Evolutionary conservation across 1,140 invertebrate species (phyloP).

Genomic region (Heliothis subflexa): DNA sequence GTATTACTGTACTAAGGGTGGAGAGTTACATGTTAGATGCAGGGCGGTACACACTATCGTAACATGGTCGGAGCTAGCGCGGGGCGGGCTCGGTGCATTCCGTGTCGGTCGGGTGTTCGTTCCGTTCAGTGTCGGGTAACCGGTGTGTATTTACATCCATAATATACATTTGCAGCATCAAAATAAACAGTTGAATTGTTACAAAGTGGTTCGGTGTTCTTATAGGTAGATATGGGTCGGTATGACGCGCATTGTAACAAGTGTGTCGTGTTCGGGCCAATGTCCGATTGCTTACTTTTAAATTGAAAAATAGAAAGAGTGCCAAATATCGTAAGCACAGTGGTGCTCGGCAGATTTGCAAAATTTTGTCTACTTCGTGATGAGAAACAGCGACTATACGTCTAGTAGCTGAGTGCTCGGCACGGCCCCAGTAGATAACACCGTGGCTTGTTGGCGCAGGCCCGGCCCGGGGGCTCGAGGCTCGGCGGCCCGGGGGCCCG

Average conservation of each 20-base stretch:
- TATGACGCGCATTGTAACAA: slow-evolving; percentile 27
- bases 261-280: slow-evolving; percentile 59
- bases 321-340: slow-evolving; percentile 84
- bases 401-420: slow-evolving; percentile 64
- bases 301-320: slow-evolving; percentile 80
- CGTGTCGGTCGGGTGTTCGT: slow-evolving; percentile 54
- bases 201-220: slow-evolving; percentile 61
- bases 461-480: slow-evolving; percentile 2
- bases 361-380: slow-evolving; percentile 80
- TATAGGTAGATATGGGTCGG: neutral
- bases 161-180: slow-evolving; percentile 55
- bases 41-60: slow-evolving; percentile 50
- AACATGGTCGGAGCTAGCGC: slow-evolving; percentile 48
- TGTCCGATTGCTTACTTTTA: slow-evolving; percentile 61
- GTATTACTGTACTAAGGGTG: slow-evolving; percentile 45
- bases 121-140: slow-evolving; percentile 49
- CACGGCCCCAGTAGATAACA: slow-evolving; percentile 58
- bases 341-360: slow-evolving; percentile 79
- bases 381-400: slow-evolving; percentile 63
- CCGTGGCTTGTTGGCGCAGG: slow-evolving; percentile 62
- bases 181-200: slow-evolving; percentile 48
- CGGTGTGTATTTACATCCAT: slow-evolving; percentile 62
- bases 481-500: neutral
- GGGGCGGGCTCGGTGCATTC: slow-evolving; percentile 53
- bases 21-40: slow-evolving; percentile 52